Evolutionary conservation across 2,113 vertebrate species (phyloP), one percentile per base, ranked within the genome.

Genomic region (Lagenorhynchus albirostris): DNA sequence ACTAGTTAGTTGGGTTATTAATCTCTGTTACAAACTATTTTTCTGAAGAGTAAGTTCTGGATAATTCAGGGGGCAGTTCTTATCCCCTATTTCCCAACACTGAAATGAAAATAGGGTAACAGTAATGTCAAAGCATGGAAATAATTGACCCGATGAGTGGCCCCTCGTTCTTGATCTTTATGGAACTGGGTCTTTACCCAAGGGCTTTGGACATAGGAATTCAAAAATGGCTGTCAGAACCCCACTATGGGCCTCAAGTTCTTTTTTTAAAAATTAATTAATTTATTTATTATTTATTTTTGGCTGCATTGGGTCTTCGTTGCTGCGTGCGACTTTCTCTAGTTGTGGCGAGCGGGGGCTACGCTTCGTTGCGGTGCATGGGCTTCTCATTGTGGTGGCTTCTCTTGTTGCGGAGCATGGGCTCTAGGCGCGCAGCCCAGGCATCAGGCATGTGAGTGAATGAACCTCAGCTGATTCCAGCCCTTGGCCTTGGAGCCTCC

Each of bases 11-110:
- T 89, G 53, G 23, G 4, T 76, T 89, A 81, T 81, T 84, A 92
- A 76, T 55, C 41, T 81, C 10, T 53, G 60, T 50, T 70, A 83
- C 18, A 68, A 55, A 87, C 31, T 77, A 67, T 71, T 88, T 87
- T 96, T 79, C 44, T 91, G 62, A 84, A 91, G 23, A 79, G 18
- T 73, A 36, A 94, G 4, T 47, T 71, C 23, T 96, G 73, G 13
- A 33, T 79, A 84, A 90, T 79, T 86, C 25, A 65, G 5, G 23
- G 14, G 55, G 1, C 0, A 60, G 33, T 29, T 90, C 62, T 67
- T 77, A 17, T 60, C 12, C 62, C 12, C 29, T 12, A 23, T 60
- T 21, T 15, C 17, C 13, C 36, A 53, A 6, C 25, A 25, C 5
- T 67, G 73, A 8, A 31, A 13, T 60, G 18, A 83, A 26, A 20